Conservation (phyloP, 2,888 invertebrate species). For the Xanthorhoe designata region DNA sequence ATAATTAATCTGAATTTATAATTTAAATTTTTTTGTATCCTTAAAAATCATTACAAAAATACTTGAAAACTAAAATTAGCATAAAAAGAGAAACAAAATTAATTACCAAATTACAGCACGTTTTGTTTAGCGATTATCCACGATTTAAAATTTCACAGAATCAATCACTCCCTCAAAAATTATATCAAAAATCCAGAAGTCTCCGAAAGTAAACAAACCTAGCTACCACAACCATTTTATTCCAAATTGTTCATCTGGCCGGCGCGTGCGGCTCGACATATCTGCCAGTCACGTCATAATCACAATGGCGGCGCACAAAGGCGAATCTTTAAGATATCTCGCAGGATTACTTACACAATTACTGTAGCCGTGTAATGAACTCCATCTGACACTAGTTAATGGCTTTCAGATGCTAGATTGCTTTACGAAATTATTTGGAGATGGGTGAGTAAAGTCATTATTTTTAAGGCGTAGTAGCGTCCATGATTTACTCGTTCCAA, state of each 20-base stretch:
- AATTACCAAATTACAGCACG: too few relatives aligned
- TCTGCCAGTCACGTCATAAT: conserved; percentile 79
- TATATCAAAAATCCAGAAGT: conserved; percentile 10
- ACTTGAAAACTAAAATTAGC: background rate
- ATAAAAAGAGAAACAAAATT: background rate
- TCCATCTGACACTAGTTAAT: conserved; percentile 49
- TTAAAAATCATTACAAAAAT: too few relatives aligned
- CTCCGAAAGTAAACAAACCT: conserved; percentile 55
- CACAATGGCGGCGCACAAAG: conserved; percentile 79
- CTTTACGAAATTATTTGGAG: conserved; percentile 19
- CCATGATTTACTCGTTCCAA: too few relatives aligned
- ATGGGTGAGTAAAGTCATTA: background rate
- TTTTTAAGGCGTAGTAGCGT: too few relatives aligned
- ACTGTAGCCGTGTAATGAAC: conserved; percentile 79
- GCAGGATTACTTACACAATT: conserved; percentile 81
- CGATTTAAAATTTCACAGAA: too few relatives aligned
- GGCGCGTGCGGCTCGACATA: conserved; percentile 76
- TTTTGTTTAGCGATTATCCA: too few relatives aligned
- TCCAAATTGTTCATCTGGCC: conserved; percentile 66
- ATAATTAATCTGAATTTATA: too few relatives aligned
- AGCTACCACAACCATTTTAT: conserved; percentile 62
- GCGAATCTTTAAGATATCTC: conserved; percentile 79
- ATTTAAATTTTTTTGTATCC: too few relatives aligned
- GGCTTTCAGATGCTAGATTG: conserved; percentile 23
- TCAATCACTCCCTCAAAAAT: too few relatives aligned